Evolutionary conservation across 2,113 vertebrate genomes (phyloP).

Genomic region (Larimichthys crocea): DNA sequence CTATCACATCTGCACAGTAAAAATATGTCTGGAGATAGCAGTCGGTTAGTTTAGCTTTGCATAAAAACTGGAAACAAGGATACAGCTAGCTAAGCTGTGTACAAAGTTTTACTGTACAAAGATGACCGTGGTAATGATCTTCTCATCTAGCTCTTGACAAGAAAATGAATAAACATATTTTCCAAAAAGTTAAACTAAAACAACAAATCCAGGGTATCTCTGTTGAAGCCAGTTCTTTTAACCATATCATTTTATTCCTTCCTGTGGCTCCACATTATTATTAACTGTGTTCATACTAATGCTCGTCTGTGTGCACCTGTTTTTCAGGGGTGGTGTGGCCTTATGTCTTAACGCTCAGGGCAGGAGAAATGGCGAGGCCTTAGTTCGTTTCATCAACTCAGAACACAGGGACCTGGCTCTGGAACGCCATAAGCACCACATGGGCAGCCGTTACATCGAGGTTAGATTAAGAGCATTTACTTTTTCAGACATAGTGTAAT

Average conservation of each 20-base stretch:
- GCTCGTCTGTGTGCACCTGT: constrained; percentile 18
- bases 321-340: constrained; percentile 92
- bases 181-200: not conserved
- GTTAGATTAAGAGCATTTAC: constrained; percentile 72
- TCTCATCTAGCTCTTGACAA: too few species aligned
- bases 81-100: too few species aligned
- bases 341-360: constrained; percentile 97
- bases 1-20: too few species aligned
- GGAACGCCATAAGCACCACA: constrained; percentile 97
- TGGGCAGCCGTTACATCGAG: constrained; percentile 98
- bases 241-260: not conserved
- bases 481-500: not conserved
- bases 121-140: too few species aligned
- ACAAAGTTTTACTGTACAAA: too few species aligned
- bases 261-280: not conserved
- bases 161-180: not conserved
- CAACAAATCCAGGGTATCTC: too few species aligned
- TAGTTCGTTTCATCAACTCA: constrained; percentile 91
- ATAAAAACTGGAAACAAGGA: too few species aligned
- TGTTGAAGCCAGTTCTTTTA: not conserved
- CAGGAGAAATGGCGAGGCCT: constrained; percentile 94
- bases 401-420: constrained; percentile 95
- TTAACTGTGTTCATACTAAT: not conserved
- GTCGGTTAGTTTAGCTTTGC: too few species aligned
- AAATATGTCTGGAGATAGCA: too few species aligned